A percentile compares a stretch with the other conserved stretches of the same genome.
These are phyloP conservation scores for Herminia tarsipennalis DNA, from an alignment of 2,888 invertebrate species.

Conservation along the genomic window DNA sequence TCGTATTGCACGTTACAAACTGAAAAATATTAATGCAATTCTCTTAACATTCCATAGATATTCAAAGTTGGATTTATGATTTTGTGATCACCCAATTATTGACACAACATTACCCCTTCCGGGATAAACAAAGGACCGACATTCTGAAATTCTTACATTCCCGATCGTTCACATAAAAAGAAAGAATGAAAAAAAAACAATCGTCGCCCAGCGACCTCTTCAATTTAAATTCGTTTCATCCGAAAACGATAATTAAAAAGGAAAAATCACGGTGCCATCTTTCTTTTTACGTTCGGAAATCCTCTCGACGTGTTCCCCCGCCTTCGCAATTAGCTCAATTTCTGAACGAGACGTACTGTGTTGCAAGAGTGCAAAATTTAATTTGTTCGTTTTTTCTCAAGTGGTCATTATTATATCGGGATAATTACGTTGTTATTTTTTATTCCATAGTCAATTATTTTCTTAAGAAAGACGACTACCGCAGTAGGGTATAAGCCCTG, in stretches of 20 bases:
- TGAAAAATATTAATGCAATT: no score
- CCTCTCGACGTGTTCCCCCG: constrained; percentile 53
- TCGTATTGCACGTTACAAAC: no score
- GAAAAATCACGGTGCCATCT: constrained; percentile 60
- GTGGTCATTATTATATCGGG: constrained; percentile 39
- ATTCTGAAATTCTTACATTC: constrained; percentile 20
- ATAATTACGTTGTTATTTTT: no score
- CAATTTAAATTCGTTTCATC: constrained; percentile 48
- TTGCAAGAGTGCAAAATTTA: constrained; percentile 57
- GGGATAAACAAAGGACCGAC: constrained; percentile 6
- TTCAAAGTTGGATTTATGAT: constrained; percentile 1
- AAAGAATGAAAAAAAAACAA: constrained; percentile 25
- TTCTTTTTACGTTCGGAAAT: constrained; percentile 63
- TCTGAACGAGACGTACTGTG: constrained; percentile 59
- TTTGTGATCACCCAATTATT: constrained; percentile 1
- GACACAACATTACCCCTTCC: constrained; percentile 18
- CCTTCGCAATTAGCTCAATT: constrained; percentile 74
- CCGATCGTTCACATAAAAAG: constrained; percentile 28
- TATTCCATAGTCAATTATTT: no score
- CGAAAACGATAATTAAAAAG: constrained; percentile 66
- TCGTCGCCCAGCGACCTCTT: constrained; percentile 41
- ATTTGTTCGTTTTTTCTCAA: constrained; percentile 42
- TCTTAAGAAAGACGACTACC: no score
- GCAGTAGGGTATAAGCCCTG: no score
- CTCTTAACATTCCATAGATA: no score